phyloP scores from a whole-genome alignment of 2,797 vertebrate species.

The Tarsius wallacei region DNA sequence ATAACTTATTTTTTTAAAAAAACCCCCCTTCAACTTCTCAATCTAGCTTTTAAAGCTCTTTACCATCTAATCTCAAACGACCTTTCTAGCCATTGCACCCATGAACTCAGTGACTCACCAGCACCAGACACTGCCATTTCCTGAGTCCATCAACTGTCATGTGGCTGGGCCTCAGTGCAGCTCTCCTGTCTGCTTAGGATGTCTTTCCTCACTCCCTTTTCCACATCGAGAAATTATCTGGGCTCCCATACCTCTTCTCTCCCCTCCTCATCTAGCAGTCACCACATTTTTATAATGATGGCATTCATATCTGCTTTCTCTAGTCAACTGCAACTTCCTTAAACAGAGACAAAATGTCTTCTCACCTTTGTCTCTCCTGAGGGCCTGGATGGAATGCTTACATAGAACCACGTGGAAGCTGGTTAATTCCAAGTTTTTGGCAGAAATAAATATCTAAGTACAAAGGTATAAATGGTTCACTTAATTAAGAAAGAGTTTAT shows the following conservation, averaged over 20 bases:
- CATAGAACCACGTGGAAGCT: neutral
- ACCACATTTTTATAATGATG: neutral
- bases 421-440: neutral
- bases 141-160: neutral
- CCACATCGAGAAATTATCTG: neutral
- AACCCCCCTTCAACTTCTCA: neutral
- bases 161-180: neutral
- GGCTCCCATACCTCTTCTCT: neutral
- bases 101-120: slow-evolving; percentile 55
- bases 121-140: neutral
- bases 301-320: neutral
- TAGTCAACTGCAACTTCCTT: neutral
- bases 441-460: neutral
- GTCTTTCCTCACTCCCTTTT: neutral
- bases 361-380: neutral
- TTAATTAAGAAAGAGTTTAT: neutral
- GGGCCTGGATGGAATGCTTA: neutral
- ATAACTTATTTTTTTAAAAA: neutral
- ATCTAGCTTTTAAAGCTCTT: neutral
- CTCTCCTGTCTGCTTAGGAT: neutral
- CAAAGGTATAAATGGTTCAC: neutral
- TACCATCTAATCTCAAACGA: slow-evolving; percentile 15
- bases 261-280: neutral
- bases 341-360: neutral
- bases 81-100: neutral